Conservation (phyloP, 2,113 vertebrate species). For the Scomber scombrus region DNA sequence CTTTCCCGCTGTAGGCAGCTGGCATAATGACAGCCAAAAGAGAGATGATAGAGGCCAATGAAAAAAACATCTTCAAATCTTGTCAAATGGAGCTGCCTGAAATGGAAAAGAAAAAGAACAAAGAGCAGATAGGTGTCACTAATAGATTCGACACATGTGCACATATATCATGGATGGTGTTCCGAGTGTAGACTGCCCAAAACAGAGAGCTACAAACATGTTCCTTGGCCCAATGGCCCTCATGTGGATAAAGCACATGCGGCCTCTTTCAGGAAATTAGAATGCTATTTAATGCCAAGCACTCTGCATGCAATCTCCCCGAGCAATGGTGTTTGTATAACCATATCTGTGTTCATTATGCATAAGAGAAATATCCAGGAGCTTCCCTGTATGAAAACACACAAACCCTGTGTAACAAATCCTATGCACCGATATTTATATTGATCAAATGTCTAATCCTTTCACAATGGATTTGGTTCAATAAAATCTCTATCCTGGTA, state of each 20-base stretch:
- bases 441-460: slow-evolving; percentile 3
- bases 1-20: slow-evolving; percentile 51
- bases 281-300: slow-evolving; percentile 31
- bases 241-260: slow-evolving; percentile 24
- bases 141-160: neutral
- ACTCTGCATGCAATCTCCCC: neutral
- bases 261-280: slow-evolving; percentile 35
- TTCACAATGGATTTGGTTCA: neutral
- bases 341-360: neutral
- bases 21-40: slow-evolving; percentile 20
- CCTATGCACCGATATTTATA: slow-evolving; percentile 5
- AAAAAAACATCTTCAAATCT: slow-evolving; percentile 46
- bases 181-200: neutral
- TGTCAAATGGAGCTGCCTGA: neutral
- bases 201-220: neutral
- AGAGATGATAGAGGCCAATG: slow-evolving; percentile 3
- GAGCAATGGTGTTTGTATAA: slow-evolving; percentile 21
- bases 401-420: neutral
- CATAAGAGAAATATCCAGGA: neutral
- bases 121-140: neutral
- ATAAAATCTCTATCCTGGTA: neutral
- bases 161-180: neutral
- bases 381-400: neutral
- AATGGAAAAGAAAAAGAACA: slow-evolving; percentile 7
- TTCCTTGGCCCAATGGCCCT: slow-evolving; percentile 2